Evolutionary conservation across 2,888 invertebrate species (phyloP), one percentile per base, ranked within the genome.

Genomic region (Conomelus anceps): DNA sequence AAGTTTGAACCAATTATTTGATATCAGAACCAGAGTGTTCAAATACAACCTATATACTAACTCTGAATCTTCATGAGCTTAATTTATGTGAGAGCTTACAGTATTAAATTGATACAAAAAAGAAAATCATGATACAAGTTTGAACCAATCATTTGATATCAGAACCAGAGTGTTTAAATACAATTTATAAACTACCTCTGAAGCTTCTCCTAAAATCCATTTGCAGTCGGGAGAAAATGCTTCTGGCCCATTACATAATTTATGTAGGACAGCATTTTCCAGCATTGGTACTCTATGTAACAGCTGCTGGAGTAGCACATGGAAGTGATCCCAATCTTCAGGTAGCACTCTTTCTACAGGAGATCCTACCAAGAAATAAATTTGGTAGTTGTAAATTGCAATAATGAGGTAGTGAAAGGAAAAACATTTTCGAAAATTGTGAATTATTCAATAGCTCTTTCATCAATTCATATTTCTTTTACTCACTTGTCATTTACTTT

Each of bases 291-390:
- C 96, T 23, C 99, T 95, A 91, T 96, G 95, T 84, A 99, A 94
- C 91, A 99, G 94, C 92, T 98, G 96, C 91, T 98, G 97, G 29
- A 99, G 94, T 86, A 99, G 94, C 85, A 97, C 95, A 92, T 98
- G 97, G 93, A 99, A 99, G 92, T 98, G 98, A 93, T 99, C 99
- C 99, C 99, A 99, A 93, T 99, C 99, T 92, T 97, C 97, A 0
- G 96, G 95, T 41, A 97, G 94, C 92, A 96, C 95, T 17, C 97
- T 94, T 87, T 96, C 95, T 23, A 91, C 91, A 24, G 91, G 91
- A 86, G 90, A 90, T n/a, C 91, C 92, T 92, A 88, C 29, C 89
- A 87, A 89, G 63, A 88, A 24, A 88, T 22, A 6, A 22, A 92
- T 91, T 89, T n/a, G n/a, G n/a, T n/a, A n/a, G n/a, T n/a, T n/a